Evolutionary conservation across 1,140 invertebrate genomes (phyloP).

Genomic region (Saxidomus purpurata): DNA sequence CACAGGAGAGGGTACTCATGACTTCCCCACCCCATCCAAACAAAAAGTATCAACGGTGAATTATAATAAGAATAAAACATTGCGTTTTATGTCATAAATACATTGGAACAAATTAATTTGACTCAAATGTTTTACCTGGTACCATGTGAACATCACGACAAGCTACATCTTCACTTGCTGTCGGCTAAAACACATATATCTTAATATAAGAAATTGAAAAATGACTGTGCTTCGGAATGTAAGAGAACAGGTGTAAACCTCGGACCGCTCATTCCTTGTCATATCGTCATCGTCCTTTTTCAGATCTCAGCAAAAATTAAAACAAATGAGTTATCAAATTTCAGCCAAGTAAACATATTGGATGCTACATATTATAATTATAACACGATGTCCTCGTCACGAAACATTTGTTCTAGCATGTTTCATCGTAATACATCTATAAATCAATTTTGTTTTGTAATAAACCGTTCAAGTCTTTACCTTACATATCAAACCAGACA

Average conservation of each 20-base stretch:
- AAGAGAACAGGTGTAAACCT: background rate
- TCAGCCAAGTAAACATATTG: background rate
- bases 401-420: background rate
- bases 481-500: background rate
- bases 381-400: background rate
- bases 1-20: too few relatives aligned
- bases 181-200: too few relatives aligned
- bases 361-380: background rate
- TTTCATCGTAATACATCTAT: background rate
- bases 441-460: background rate
- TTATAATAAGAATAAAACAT: too few relatives aligned
- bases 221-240: background rate
- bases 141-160: too few relatives aligned
- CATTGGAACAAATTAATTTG: too few relatives aligned
- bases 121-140: too few relatives aligned
- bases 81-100: too few relatives aligned
- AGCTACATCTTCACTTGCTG: too few relatives aligned
- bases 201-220: too few relatives aligned
- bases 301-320: background rate
- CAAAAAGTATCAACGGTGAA: too few relatives aligned
- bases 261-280: background rate
- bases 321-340: slow-evolving; percentile 17
- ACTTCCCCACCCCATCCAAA: too few relatives aligned
- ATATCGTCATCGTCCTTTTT: slow-evolving; percentile 2
- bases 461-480: background rate